Base-by-base conservation (phyloP, 2,113 vertebrate species). In the Acanthisitta chloris region DNA sequence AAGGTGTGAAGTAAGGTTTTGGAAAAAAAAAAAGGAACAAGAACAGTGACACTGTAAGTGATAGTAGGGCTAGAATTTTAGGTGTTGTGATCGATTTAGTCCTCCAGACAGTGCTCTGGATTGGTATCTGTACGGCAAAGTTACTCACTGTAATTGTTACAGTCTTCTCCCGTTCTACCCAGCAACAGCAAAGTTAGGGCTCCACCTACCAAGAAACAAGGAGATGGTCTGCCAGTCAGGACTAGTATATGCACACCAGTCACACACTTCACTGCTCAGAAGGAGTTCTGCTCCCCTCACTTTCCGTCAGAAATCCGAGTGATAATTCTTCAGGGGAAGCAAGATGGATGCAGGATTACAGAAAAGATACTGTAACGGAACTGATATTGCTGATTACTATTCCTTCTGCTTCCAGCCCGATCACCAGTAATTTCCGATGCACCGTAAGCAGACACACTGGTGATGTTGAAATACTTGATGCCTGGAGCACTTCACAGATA, bases 191-290 rank as follows among this genome's bases (percentile, higher is more conserved):
- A 92, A 93, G 74, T 80, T 92, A 95, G 55, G 51, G 90, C 92
- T 96, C 94, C 94, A 96, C 62, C 93, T 66, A 90, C 78, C 93
- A 92, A 94, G 78, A 90, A 92, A 88, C 49, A 90, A 90, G 87
- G 5, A 80, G 90, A 82, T 0, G 8, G 28, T 86, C 67, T 90
- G 58, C 71, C 81, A 82, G 43, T 69, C 45, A 76, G 18, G 57
- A 65, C 65, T 64, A 81, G 14, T 20, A 36, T 17, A 42, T 0
- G 23, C 0, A 0, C 24, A 67, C 26, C 42, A 94, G 54, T 57
- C 67, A 81, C 10, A 21, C 19, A 48, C 1, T 3, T n/a, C 38
- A 40, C 58, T 69, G 54, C 51, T 49, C 65, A 24, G 3, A 1
- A 48, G 23, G 48, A 79, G 31, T 19, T 79, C 72, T 59, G 28